Evolutionary conservation across 2,797 vertebrate species (phyloP).

Genomic region (Thripadectes ignobilis): DNA sequence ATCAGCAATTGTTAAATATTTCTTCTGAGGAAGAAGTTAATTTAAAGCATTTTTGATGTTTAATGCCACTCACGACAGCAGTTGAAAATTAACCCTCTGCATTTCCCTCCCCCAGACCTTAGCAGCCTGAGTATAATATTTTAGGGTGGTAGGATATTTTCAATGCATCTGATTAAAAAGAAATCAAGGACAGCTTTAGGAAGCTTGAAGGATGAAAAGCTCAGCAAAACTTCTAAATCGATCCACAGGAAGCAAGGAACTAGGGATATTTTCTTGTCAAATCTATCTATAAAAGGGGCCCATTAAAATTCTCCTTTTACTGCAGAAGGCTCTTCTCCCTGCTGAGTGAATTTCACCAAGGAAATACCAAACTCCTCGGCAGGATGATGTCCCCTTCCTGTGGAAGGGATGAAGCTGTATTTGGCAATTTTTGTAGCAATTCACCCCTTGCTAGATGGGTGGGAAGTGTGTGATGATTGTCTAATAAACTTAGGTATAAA

Average conservation of each 20-base stretch:
- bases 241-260: background rate
- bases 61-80: constrained; percentile 25
- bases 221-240: background rate
- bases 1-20: constrained; percentile 74
- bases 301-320: constrained; percentile 9
- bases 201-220: constrained; percentile 40
- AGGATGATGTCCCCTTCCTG: background rate
- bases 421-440: background rate
- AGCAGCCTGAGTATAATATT: background rate
- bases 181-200: constrained; percentile 41
- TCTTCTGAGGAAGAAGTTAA: constrained; percentile 68
- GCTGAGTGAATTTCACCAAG: background rate
- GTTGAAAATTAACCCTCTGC: constrained; percentile 29
- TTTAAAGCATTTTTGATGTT: constrained; percentile 64
- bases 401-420: background rate
- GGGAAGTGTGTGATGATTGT: background rate
- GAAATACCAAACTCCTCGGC: background rate
- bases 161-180: constrained; percentile 35
- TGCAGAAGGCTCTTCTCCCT: background rate
- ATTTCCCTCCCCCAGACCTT: constrained; percentile 6
- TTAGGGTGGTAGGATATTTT: background rate
- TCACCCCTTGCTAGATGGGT: background rate
- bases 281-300: background rate
- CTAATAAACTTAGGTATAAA: background rate
- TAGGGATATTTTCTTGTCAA: constrained; percentile 24